Conservation (phyloP, 92 coral and sea anemone genomes). For the Palythoa caribaeorum region DNA sequence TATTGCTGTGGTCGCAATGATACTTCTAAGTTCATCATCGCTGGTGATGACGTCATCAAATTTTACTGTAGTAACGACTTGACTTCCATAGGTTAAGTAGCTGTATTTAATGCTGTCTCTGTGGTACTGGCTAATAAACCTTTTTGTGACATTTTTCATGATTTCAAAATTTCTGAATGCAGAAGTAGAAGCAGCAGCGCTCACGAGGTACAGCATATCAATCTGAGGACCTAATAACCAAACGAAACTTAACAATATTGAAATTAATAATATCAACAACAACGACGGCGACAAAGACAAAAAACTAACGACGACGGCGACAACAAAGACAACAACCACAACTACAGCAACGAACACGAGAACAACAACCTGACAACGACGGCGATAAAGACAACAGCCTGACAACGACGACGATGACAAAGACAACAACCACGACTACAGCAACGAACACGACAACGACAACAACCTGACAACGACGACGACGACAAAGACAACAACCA, state of each 20-base stretch:
- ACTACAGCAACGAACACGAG: too few species aligned
- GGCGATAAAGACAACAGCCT: too few species aligned
- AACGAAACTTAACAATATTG: not conserved
- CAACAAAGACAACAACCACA: too few species aligned
- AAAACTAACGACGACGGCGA: not conserved
- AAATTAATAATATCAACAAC: not conserved
- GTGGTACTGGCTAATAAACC: conserved; percentile 3
- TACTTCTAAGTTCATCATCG: not conserved
- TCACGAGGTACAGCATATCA: not conserved
- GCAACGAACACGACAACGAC: too few species aligned
- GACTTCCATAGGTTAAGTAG: conserved; percentile 16
- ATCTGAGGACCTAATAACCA: conserved; percentile 13
- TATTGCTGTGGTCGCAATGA: not conserved
- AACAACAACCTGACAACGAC: too few species aligned
- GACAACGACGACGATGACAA: too few species aligned
- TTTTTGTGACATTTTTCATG: conserved; percentile 7
- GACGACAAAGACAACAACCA: too few species aligned
- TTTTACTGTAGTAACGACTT: not conserved
- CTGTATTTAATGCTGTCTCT: conserved; percentile 7
- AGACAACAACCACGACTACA: too few species aligned
- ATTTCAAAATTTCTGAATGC: not conserved
- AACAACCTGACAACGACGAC: too few species aligned
- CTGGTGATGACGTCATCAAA: conserved; percentile 24
- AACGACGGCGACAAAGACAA: not conserved
- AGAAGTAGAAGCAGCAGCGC: not conserved